Evolutionary conservation across 1,140 invertebrate species (phyloP), one percentile per base, ranked within the genome.

Genomic region (Drosophila santomea): DNA sequence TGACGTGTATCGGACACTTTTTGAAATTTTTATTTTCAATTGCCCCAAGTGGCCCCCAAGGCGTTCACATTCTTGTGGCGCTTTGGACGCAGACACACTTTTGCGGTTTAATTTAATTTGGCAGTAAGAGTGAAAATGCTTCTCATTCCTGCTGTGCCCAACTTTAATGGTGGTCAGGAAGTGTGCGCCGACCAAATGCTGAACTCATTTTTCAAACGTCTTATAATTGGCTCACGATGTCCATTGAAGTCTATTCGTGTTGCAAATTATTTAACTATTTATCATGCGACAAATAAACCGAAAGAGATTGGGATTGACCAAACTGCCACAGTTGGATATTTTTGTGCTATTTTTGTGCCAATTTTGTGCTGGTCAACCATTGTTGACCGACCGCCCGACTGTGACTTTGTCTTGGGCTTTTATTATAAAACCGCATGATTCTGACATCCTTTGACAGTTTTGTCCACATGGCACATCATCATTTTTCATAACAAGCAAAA

Each of bases 381-480:
- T 75, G 73, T 76, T 51, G 50, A 17, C 48, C 57, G 50, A 17
- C 48, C 57, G 28, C 52, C 51, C 51, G 68, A 54, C 51, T 56
- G 76, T 77, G 74, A 48, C 64, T 78, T 78, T 45, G 66, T 51
- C 41, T 55, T 39, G 57, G 51, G 39, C 57, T 88, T 64, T 76
- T 89, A 60, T 79, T 81, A 60, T 74, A 76, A 79, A 86, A 86
- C 82, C 78, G 66, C 80, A 89, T 78, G 84, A 82, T 84, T 89
- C 88, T 89, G 84, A 89, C 84, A 89, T 84, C 76, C 84, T 89
- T 89, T 89, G 84, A 89, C 84, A 84, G 80, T 89, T 83, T 74
- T 73, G 73, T 84, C 66, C 84, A 89, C 77, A 89, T 89, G 74
- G 71, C 76, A 83, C 76, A 84, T 89, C 80, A 89, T 89, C 84